Conservation (phyloP, 2,888 invertebrate species). For the Dicycla oo region DNA sequence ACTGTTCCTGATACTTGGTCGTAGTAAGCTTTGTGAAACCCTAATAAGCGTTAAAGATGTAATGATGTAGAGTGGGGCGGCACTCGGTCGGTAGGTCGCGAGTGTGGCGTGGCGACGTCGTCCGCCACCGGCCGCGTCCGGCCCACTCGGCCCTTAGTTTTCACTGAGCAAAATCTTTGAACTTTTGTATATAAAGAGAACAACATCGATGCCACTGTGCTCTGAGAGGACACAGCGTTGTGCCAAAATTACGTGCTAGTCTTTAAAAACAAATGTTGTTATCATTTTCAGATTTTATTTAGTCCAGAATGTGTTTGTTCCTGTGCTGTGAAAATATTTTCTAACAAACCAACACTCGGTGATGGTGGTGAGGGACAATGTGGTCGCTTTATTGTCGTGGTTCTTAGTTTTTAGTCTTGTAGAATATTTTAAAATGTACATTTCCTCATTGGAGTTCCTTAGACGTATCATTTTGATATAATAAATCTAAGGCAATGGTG, state of each 20-base stretch:
- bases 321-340: conserved; percentile 88
- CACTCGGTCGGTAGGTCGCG: conserved; percentile 33
- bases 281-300: conserved; percentile 90
- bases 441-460: conserved; percentile 60
- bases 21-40: conserved; percentile 81
- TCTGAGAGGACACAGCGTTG: conserved; percentile 84
- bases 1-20: conserved; percentile 78
- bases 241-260: conserved; percentile 91
- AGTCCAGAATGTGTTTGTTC: conserved; percentile 90
- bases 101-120: conserved; percentile 43
- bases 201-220: conserved; percentile 88
- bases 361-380: conserved; percentile 76
- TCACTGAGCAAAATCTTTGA: conserved; percentile 80
- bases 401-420: conserved; percentile 68
- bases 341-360: conserved; percentile 87
- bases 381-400: conserved; percentile 74
- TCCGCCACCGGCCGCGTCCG: conserved; percentile 48
- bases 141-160: conserved; percentile 68
- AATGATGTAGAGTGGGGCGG: conserved; percentile 42
- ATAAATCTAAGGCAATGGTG: conserved; percentile 53
- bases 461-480: conserved; percentile 63
- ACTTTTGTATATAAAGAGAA: conserved; percentile 81
- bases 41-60: conserved; percentile 69
- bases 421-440: conserved; percentile 60
- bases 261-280: conserved; percentile 89